These are phyloP conservation scores for Pterocles orientalis DNA, from an alignment of 2,113 vertebrate genomes.

Conservation along the genomic window DNA sequence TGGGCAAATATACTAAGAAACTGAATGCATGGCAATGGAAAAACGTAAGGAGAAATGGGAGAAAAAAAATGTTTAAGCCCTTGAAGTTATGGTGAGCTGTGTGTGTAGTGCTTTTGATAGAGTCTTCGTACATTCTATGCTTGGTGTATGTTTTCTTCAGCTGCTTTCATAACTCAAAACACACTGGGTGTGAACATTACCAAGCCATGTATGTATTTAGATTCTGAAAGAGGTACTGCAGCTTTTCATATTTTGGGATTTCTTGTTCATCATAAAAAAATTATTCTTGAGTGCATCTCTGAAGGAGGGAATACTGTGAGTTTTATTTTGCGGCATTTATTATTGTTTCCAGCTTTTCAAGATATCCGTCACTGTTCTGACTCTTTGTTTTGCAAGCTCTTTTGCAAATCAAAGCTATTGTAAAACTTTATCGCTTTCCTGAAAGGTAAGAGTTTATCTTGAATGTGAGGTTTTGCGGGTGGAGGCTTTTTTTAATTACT, in stretches of 20 bases:
- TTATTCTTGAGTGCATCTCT: not conserved
- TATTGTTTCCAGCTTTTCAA: constrained; percentile 15
- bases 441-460: constrained; percentile 1
- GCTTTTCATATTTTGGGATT: constrained; percentile 15
- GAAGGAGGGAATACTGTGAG: not conserved
- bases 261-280: constrained; percentile 25
- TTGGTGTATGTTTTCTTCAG: constrained; percentile 44
- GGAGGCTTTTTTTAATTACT: not conserved
- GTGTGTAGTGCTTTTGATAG: not conserved
- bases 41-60: constrained; percentile 13
- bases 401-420: not conserved
- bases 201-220: constrained; percentile 41
- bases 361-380: not conserved
- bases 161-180: constrained; percentile 33
- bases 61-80: constrained; percentile 8
- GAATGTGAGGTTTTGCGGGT: not conserved
- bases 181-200: constrained; percentile 27
- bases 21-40: not conserved
- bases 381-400: not conserved
- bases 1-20: constrained; percentile 18
- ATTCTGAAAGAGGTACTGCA: constrained; percentile 46
- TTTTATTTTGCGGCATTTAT: constrained; percentile 35
- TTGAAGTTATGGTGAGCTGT: constrained; percentile 8
- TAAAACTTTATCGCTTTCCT: not conserved
- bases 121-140: not conserved